Conservation (phyloP, 2,888 invertebrate species). For the Troides helena region DNA sequence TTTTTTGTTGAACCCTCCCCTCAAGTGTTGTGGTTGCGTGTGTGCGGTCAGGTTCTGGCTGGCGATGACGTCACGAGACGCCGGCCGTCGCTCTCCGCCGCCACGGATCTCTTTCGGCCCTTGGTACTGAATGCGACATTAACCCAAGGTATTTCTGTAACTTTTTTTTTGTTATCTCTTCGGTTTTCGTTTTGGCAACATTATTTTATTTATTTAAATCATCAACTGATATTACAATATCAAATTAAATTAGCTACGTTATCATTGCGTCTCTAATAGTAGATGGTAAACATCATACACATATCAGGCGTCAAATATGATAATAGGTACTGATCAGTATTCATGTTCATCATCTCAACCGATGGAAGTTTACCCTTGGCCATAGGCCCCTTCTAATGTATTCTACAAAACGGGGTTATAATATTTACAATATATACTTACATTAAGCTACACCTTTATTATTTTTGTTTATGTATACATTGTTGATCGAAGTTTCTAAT, state of each 20-base stretch:
- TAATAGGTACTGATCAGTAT: no score
- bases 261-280: no score
- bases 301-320: no score
- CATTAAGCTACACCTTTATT: no score
- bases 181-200: not conserved
- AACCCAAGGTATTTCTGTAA: constrained; percentile 36
- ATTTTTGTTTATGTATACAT: not conserved
- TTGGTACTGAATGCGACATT: constrained; percentile 62
- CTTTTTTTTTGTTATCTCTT: not conserved
- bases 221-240: no score
- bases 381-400: no score
- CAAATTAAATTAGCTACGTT: no score
- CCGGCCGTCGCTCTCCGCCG: constrained; percentile 64
- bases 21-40: constrained; percentile 32
- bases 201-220: not conserved
- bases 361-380: no score
- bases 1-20: constrained; percentile 35
- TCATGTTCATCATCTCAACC: no score
- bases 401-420: no score
- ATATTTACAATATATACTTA: no score
- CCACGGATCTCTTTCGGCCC: constrained; percentile 78
- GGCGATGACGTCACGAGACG: constrained; percentile 61
- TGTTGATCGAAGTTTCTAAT: not conserved
- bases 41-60: constrained; percentile 64
- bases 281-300: no score